These are phyloP conservation scores for Myoxocephalus aenaeus DNA, from an alignment of 2,797 vertebrate species.

Conservation along the genomic window DNA sequence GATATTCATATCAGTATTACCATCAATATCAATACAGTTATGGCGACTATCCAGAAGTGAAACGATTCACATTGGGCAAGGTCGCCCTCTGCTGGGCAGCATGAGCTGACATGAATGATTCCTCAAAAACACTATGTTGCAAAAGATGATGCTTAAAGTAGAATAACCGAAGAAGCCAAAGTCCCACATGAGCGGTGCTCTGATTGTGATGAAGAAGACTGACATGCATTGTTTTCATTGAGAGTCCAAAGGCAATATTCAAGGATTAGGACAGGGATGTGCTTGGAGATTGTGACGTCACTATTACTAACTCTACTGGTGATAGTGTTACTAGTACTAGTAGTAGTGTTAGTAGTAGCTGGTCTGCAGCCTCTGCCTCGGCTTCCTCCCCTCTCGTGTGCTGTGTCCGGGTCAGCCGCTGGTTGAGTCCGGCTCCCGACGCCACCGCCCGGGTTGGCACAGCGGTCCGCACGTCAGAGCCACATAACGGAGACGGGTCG, in stretches of 20 bases:
- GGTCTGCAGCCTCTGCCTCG: background rate
- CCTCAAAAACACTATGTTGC: background rate
- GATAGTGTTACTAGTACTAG: too few species aligned
- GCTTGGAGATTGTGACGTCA: background rate
- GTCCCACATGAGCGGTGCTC: background rate
- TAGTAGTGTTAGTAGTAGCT: background rate
- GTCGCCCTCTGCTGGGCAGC: conserved; percentile 37
- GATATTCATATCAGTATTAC: background rate
- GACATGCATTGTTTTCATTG: background rate
- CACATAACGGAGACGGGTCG: conserved; percentile 17
- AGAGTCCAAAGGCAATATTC: too few species aligned
- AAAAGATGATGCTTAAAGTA: background rate
- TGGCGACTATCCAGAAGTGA: background rate
- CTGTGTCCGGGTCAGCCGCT: background rate
- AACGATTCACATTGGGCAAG: background rate
- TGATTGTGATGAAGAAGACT: background rate
- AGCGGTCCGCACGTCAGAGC: conserved; percentile 35
- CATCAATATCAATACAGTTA: background rate
- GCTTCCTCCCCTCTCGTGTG: background rate
- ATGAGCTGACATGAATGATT: background rate
- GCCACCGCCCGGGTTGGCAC: background rate
- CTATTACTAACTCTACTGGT: background rate
- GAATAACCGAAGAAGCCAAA: background rate
- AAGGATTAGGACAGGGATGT: too few species aligned
- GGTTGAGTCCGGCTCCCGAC: background rate